phyloP scores from a whole-genome alignment of 2,888 invertebrate genomes.

The Drosophila diplacantha region DNA sequence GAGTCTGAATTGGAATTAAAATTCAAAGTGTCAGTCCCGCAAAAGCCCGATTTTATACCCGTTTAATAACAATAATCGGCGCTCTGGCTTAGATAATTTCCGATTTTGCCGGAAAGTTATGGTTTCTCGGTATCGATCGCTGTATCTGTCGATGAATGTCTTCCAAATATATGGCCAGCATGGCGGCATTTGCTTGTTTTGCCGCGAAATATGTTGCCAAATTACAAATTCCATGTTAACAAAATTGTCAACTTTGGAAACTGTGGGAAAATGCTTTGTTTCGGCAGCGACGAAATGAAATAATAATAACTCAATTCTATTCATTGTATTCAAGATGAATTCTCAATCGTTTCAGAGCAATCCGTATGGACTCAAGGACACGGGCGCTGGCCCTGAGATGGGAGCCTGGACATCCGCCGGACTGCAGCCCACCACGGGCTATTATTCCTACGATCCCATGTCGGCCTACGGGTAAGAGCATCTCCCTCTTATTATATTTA shows the following conservation, averaged over 20 bases:
- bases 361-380: slow-evolving; percentile 91
- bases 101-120: slow-evolving; percentile 31
- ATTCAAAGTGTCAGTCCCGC: slow-evolving; percentile 49
- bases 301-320: slow-evolving; percentile 16
- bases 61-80: slow-evolving; percentile 52
- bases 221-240: slow-evolving; percentile 73
- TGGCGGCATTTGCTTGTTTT: slow-evolving; percentile 57
- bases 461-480: slow-evolving; percentile 91
- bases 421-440: slow-evolving; percentile 92
- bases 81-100: slow-evolving; percentile 43
- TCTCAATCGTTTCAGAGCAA: slow-evolving; percentile 85
- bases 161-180: slow-evolving; percentile 48
- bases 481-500: background rate
- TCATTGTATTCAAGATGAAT: slow-evolving; percentile 4
- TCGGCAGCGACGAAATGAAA: background rate
- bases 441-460: slow-evolving; percentile 95
- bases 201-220: slow-evolving; percentile 70
- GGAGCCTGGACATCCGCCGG: slow-evolving; percentile 94
- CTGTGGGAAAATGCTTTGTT: slow-evolving; percentile 68
- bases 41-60: slow-evolving; percentile 23
- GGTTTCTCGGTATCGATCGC: slow-evolving; percentile 31
- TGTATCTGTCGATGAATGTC: slow-evolving; percentile 45
- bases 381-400: slow-evolving; percentile 91
- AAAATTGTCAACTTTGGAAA: slow-evolving; percentile 63
- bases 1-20: slow-evolving; percentile 45